Evolutionary conservation across 2,888 invertebrate species (phyloP), one percentile per base, ranked within the genome.

Genomic region (Drosophila rubida): DNA sequence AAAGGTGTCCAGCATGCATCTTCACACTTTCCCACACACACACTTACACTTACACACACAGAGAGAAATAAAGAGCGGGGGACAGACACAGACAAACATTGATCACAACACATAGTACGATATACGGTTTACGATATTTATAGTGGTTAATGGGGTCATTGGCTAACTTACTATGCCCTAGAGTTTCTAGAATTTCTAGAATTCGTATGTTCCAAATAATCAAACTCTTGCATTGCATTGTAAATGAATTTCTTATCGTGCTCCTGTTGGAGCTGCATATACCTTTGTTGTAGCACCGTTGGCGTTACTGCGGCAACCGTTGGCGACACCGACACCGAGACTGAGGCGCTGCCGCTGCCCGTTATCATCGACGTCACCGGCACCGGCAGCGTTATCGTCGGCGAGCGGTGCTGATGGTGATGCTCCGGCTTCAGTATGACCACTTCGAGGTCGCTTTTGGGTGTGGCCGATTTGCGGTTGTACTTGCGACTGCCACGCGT

Each of bases 91-190:
- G 39, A 61, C 51, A 60, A 44, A 60, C 77, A 78, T 50, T 50
- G 54, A 74, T 69, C 53, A 81, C 80, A 79, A 82, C 75, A 80
- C 32, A 63, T 54, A 78, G 58, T 14, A 37, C 35, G 35, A 35
- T 35, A n/a, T 32, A 32, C 32, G 35, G 14, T 37, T 55, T 75
- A 72, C 79, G 62, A 77, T 71, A 77, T 63, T 66, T 54, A 63
- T 25, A 67, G 66, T 73, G 66, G 54, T 74, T 69, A 65, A 44
- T 67, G 66, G 69, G 60, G 51, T 59, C 66, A 65, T 53, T 64
- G 54, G 67, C 85, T 75, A 71, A 84, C 87, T 86, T 84, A 84
- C 84, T 84, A 86, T 83, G 80, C 79, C 84, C 84, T 79, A 80
- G 80, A 64, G 62, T 68, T 68, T 51, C 57, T 57, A 72, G 67